Conservation (phyloP, 2,797 vertebrate species). For the Hippoglossus hippoglossus region DNA sequence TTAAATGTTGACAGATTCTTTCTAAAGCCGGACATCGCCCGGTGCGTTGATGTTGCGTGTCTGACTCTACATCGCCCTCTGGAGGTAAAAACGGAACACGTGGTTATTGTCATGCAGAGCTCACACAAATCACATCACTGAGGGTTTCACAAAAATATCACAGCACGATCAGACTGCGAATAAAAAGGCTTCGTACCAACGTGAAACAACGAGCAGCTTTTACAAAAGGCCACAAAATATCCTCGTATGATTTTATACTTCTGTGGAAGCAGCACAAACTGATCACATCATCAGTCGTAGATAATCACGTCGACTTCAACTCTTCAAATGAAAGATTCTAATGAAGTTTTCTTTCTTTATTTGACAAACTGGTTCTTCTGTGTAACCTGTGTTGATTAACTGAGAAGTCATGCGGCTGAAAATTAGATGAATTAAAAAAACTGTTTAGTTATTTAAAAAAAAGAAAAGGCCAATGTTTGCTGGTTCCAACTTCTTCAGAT, state of each 20-base stretch:
- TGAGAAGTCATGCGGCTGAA: too few relatives aligned
- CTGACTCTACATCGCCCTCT: constrained; percentile 4
- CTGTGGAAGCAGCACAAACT: neutral
- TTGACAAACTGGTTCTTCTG: too few relatives aligned
- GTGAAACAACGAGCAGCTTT: constrained; percentile 12
- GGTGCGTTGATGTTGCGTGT: neutral
- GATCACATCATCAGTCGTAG: too few relatives aligned
- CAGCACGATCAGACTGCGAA: constrained; percentile 5
- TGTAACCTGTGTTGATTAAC: too few relatives aligned
- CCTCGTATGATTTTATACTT: too few relatives aligned
- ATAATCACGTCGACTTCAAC: neutral
- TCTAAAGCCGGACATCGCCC: too few relatives aligned
- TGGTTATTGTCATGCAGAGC: constrained; percentile 51
- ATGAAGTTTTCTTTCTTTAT: too few relatives aligned
- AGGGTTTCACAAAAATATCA: constrained; percentile 42
- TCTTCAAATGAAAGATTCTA: neutral
- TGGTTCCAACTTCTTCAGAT: too few relatives aligned
- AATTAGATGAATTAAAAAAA: too few relatives aligned
- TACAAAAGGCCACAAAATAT: constrained; percentile 37
- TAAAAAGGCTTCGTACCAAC: constrained; percentile 29
- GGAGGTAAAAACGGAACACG: constrained; percentile 9
- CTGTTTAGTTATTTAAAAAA: too few relatives aligned
- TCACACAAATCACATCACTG: constrained; percentile 37
- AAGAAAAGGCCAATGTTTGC: too few relatives aligned
- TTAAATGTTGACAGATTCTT: too few relatives aligned